Evolutionary conservation across 2,797 vertebrate genomes (phyloP), one percentile per base, ranked within the genome.

Genomic region (Epinephelus malabaricus): DNA sequence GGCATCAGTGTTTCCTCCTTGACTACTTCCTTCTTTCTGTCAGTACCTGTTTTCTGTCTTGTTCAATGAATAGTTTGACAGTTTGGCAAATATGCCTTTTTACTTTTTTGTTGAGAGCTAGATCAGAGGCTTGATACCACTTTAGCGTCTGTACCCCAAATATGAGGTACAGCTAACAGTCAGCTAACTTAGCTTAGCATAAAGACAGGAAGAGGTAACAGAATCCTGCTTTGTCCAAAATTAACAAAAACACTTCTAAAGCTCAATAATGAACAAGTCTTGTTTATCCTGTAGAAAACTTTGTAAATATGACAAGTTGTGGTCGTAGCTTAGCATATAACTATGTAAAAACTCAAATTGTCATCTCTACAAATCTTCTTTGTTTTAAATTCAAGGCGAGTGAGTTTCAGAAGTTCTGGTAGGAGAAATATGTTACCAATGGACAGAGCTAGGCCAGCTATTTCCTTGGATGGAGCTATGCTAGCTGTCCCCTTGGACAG

Each of bases 21-120:
- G 19, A 73, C 59, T 55, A 63, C 13, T 55, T 70, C 78, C 66
- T 21, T 40, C 69, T 79, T 84, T 77, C 58, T 76, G 58, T 66
- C 59, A 55, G 66, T 75, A 73, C 74, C n/a, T 69, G 73, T 81
- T 89, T 81, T 78, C 74, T 86, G 74, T 74, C 82, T 84, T 82
- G 63, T 86, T 78, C 18, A 53, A 58, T 40, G 4, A 68, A 78
- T 54, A 38, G 50, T 71, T 79, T 3, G 25, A 78, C 50, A 69
- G 70, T 78, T n/a, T 51, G 15, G 21, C 51, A 79, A 75, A 75
- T 49, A 2, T 0, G 12, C 2, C 2, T 30, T 25, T 79, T 79
- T 4, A 7, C 47, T 61, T 72, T 62, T 49, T 82, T 66, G n/a
- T 12, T 0, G 1, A 46, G 40, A 15, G 40, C 59, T 66, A 5